These are phyloP conservation scores for Lophius piscatorius DNA, from an alignment of 2,113 vertebrate genomes.

Conservation along the genomic window DNA sequence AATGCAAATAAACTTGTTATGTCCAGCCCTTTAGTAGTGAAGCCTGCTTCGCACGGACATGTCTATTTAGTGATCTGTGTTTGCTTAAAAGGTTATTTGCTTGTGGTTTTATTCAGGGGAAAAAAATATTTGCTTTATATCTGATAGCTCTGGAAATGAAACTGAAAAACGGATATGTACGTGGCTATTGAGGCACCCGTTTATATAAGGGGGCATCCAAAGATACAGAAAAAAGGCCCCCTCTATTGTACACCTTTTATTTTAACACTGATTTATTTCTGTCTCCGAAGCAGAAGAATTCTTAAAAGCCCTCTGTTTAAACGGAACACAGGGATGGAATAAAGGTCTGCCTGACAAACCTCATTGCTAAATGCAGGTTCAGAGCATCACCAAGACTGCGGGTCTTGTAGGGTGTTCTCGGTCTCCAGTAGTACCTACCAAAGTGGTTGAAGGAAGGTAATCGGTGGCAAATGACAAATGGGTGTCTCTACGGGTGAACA, in stretches of 20 bases:
- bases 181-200: conserved; percentile 24
- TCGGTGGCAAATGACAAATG: no score
- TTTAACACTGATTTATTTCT: no score
- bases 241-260: no score
- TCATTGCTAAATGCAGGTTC: no score
- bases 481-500: conserved; percentile 10
- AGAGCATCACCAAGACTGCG: no score
- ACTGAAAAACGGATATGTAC: neutral
- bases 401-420: no score
- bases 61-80: neutral
- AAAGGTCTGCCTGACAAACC: no score
- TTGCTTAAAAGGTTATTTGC: conserved; percentile 20
- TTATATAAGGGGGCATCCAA: conserved; percentile 13
- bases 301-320: no score
- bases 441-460: no score
- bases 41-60: neutral
- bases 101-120: conserved; percentile 29
- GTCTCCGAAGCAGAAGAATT: no score
- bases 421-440: no score
- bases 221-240: neutral
- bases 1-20: conserved; percentile 24
- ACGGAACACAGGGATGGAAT: no score
- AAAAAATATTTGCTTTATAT: conserved; percentile 1
- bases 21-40: conserved; percentile 9
- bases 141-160: neutral